phyloP scores from a whole-genome alignment of 1,140 invertebrate species.

The Rhopalosiphum maidis region DNA sequence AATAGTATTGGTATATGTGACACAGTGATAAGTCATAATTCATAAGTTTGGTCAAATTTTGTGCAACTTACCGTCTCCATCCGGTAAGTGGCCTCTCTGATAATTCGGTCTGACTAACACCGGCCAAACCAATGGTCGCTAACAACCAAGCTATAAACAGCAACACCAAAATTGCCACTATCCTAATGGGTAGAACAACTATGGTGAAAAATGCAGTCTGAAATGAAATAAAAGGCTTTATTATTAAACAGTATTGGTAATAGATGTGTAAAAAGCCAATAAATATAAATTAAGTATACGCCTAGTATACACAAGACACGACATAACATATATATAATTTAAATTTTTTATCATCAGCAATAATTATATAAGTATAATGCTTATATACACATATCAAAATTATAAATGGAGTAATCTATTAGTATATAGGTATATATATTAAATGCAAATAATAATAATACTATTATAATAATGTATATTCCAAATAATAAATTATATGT shows the following conservation, averaged over 20 bases:
- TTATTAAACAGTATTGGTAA: background rate
- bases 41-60: background rate
- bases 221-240: conserved; percentile 63
- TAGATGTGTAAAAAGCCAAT: background rate
- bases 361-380: too few relatives aligned
- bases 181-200: conserved; percentile 76
- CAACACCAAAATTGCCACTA: conserved; percentile 75
- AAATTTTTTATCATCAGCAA: background rate
- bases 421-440: background rate
- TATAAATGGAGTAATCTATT: background rate
- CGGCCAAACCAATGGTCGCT: conserved; percentile 78
- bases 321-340: background rate
- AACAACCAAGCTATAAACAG: conserved; percentile 82
- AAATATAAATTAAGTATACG: background rate
- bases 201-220: conserved; percentile 83
- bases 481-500: background rate
- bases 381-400: background rate
- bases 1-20: background rate
- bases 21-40: background rate
- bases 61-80: conserved; percentile 78
- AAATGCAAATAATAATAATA: background rate
- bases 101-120: conserved; percentile 78
- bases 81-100: conserved; percentile 75
- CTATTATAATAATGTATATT: background rate
- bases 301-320: background rate